Evolutionary conservation across 2,113 vertebrate species (phyloP), one percentile per base, ranked within the genome.

Genomic region (Neodontobutis hainanensis): DNA sequence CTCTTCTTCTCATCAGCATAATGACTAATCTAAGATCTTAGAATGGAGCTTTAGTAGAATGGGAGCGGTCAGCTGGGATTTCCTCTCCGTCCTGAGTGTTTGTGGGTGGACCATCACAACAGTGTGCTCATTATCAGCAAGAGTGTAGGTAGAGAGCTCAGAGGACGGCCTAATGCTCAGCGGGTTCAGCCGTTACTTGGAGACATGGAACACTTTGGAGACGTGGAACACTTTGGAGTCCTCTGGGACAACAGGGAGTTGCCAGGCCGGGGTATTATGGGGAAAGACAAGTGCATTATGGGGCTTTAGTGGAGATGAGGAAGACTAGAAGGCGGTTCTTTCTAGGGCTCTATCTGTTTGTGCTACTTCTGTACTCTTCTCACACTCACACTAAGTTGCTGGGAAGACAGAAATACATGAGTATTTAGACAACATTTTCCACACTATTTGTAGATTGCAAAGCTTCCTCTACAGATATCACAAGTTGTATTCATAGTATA

Each of bases 171-270:
- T 85, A 64, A 85, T 77, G 84, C 83, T 77, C 88, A 71, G 65
- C 4, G 75, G 86, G 86, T 82, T 84, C 80, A 83, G 49, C 68
- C 32, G 90, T 92, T 92, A 89, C 92, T 89, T 90, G 90, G 92
- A 92, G 89, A 92, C 88, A 35, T 86, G 88, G 82, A 92, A 90
- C 89, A 90, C 82, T 87, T 85, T 83, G 84, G 42, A 92, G 89
- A 92, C 88, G 38, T 86, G 88, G 82, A 92, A 90, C 89, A 90
- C 82, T 87, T 85, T 83, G 84, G 42, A 5, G 62, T 86, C 86
- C 81, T 74, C 68, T 14, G 81, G 86, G 86, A 85, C 58, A 61
- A 15, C 70, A 74, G 52, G 80, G 65, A 68, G 81, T 80, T 63
- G 44, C 8, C 8, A 50, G 55, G 56, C 53, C 66, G 1, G 55